These are phyloP conservation scores for Rousettus madagascariensis DNA, from an alignment of 2,797 vertebrate genomes.

Conservation along the genomic window DNA sequence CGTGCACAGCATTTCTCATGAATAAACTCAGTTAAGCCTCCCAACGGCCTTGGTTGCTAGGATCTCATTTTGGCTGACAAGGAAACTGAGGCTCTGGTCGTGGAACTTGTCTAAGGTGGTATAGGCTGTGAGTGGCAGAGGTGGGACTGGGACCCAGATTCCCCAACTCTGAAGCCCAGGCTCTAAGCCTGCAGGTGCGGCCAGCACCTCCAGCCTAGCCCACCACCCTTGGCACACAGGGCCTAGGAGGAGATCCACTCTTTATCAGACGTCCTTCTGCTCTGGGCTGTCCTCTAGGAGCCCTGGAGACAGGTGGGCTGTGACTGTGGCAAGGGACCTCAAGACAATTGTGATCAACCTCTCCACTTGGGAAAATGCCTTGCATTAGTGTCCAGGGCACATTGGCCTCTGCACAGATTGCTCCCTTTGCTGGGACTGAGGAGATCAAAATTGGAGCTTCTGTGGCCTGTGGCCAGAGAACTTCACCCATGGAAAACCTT, in stretches of 20 bases:
- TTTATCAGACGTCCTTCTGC: background rate
- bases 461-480: background rate
- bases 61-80: background rate
- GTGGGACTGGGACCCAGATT: background rate
- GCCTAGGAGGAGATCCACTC: background rate
- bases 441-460: background rate
- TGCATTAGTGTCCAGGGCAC: background rate
- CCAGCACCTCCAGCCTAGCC: too few relatives aligned
- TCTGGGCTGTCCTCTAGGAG: background rate
- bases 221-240: background rate
- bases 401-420: background rate
- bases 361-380: background rate
- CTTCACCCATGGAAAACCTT: background rate
- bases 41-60: too few relatives aligned
- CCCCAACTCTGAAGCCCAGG: background rate
- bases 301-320: background rate
- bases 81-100: background rate
- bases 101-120: background rate
- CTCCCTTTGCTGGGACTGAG: background rate
- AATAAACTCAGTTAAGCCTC: background rate
- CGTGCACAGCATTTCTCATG: rapidly evolving
- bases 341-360: background rate
- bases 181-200: background rate
- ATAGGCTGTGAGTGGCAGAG: background rate
- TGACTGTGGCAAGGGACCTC: background rate